A percentile compares a stretch with the other conserved stretches of the same genome.
phyloP scores from a whole-genome alignment of 2,797 vertebrate genomes.

The Harpagifer antarcticus region DNA sequence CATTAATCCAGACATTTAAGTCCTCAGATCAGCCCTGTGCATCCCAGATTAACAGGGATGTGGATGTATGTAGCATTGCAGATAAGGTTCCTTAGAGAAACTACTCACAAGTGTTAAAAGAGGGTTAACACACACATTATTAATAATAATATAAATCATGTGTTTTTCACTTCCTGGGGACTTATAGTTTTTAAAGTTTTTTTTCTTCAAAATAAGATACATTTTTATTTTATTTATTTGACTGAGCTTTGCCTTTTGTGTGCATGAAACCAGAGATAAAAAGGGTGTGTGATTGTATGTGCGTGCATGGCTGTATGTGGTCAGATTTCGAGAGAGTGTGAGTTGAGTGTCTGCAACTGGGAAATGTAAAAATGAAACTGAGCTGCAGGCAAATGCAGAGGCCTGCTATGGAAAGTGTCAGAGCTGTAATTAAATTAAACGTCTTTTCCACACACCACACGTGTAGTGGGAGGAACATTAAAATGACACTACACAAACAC shows the following conservation, averaged over 20 bases:
- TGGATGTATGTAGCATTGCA: conserved; percentile 16
- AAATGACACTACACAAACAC: not conserved
- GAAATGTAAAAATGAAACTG: conserved; percentile 6
- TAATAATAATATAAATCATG: not conserved
- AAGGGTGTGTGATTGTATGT: not conserved
- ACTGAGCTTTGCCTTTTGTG: conserved; percentile 2
- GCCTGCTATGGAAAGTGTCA: conserved; percentile 35
- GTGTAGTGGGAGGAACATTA: not conserved
- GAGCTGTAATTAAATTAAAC: conserved; percentile 47
- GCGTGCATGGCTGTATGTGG: conserved; percentile 1
- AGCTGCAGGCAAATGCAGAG: conserved; percentile 31
- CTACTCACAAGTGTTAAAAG: not conserved
- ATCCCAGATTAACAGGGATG: conserved; percentile 22
- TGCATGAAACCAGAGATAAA: not conserved
- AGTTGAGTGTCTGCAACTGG: not conserved
- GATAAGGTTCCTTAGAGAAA: conserved; percentile 10
- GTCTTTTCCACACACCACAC: conserved; percentile 30
- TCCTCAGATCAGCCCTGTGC: conserved; percentile 31
- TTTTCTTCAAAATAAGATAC: not conserved
- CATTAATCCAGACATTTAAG: conserved; percentile 42
- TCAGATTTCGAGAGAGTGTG: conserved; percentile 16
- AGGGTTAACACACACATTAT: not conserved
- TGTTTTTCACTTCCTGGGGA: not conserved
- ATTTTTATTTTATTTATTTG: not conserved
- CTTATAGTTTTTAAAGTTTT: not conserved